phyloP scores from a whole-genome alignment of 1,140 invertebrate species.

The Limonius californicus region DNA sequence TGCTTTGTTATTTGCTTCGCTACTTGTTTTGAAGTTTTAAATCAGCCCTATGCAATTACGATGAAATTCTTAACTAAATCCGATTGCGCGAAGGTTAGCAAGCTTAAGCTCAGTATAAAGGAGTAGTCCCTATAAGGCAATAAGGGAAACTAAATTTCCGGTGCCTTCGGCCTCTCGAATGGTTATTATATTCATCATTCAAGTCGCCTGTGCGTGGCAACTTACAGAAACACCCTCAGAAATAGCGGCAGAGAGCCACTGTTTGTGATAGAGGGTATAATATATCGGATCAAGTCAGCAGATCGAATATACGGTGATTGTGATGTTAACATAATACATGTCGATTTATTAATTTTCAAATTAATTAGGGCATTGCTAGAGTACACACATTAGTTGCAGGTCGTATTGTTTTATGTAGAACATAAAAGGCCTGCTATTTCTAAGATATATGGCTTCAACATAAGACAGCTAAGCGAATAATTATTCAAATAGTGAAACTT shows the following conservation, averaged over 20 bases:
- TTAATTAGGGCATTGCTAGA: too few relatives aligned
- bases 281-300: background rate
- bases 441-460: too few relatives aligned
- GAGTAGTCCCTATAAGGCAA: slow-evolving; percentile 20
- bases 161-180: slow-evolving; percentile 34
- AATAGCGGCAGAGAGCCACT: slow-evolving; percentile 5
- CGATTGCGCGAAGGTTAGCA: background rate
- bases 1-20: background rate
- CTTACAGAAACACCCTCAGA: slow-evolving; percentile 18
- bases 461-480: too few relatives aligned
- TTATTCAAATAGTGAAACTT: too few relatives aligned
- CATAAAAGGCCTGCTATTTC: too few relatives aligned
- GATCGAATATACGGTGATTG: background rate
- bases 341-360: too few relatives aligned
- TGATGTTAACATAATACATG: too few relatives aligned
- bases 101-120: background rate
- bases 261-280: slow-evolving; percentile 13
- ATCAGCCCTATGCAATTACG: too few relatives aligned
- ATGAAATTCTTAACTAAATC: background rate
- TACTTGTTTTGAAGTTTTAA: background rate
- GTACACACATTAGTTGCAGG: too few relatives aligned
- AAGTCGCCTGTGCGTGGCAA: slow-evolving; percentile 28
- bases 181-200: slow-evolving; percentile 40
- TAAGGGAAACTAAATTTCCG: slow-evolving; percentile 39
- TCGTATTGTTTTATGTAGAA: too few relatives aligned